Evolutionary conservation across 2,888 invertebrate species (phyloP).

Genomic region (Lathronympha strigana): DNA sequence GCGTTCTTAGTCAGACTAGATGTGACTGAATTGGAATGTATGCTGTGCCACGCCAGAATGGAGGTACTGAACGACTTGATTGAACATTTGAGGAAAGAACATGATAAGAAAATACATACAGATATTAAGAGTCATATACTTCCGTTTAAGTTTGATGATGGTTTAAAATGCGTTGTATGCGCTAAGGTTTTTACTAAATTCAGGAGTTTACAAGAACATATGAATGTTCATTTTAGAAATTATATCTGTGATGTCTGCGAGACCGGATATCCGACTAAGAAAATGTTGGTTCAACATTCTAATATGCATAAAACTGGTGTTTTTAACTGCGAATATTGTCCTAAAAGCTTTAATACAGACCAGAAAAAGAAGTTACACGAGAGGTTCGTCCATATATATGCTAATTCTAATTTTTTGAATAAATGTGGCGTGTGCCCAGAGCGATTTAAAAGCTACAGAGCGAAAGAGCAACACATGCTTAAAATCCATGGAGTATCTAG

Average conservation of each 20-base stretch:
- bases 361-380: slow-evolving; percentile 72
- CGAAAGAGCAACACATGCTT: slow-evolving; percentile 52
- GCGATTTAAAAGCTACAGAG: slow-evolving; percentile 47
- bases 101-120: slow-evolving; percentile 55
- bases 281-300: slow-evolving; percentile 53
- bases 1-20: slow-evolving; percentile 34
- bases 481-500: slow-evolving; percentile 44
- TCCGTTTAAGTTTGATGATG: slow-evolving; percentile 33
- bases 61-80: slow-evolving; percentile 8
- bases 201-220: slow-evolving; percentile 56
- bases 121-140: slow-evolving; percentile 51
- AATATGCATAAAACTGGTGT: slow-evolving; percentile 52
- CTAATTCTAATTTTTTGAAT: slow-evolving; percentile 50
- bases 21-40: slow-evolving; percentile 27
- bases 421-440: slow-evolving; percentile 63
- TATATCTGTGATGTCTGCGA: slow-evolving; percentile 36
- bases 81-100: slow-evolving; percentile 10
- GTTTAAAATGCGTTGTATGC: slow-evolving; percentile 58
- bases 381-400: slow-evolving; percentile 62
- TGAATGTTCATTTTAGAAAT: slow-evolving; percentile 50
- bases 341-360: slow-evolving; percentile 72
- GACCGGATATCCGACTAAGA: slow-evolving; percentile 26
- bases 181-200: slow-evolving; percentile 53
- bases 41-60: neutral
- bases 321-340: slow-evolving; percentile 64